These are phyloP conservation scores for Drosophila mulleri DNA, from an alignment of 2,888 invertebrate species.

Conservation along the genomic window DNA sequence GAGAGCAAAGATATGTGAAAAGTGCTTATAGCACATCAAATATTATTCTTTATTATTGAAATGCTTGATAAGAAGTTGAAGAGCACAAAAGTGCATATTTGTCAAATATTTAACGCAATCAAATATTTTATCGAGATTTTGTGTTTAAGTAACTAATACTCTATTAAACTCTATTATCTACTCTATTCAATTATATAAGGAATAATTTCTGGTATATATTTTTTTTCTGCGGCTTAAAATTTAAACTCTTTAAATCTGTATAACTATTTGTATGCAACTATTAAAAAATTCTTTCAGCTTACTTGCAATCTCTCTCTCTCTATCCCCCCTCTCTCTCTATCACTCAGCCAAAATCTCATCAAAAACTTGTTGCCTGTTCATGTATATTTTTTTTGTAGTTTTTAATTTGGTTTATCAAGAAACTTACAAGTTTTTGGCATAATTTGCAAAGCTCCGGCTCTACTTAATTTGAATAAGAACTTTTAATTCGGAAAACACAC, in stretches of 20 bases:
- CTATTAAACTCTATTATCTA: no score
- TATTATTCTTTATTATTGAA: background rate
- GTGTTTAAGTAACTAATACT: background rate
- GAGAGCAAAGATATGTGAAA: background rate
- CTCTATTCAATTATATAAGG: no score
- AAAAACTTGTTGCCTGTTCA: constrained; percentile 23
- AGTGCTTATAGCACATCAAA: background rate
- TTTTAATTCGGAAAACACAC: constrained; percentile 43
- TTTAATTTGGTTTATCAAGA: constrained; percentile 34
- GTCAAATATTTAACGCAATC: background rate
- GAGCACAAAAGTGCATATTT: background rate
- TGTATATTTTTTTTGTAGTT: constrained; percentile 15
- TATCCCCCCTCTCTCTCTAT: background rate
- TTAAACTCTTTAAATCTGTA: background rate
- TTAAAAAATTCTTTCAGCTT: background rate
- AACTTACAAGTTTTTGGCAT: constrained; percentile 39
- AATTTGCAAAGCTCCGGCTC: constrained; percentile 37
- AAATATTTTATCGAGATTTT: background rate
- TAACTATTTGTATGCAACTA: background rate
- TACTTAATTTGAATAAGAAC: constrained; percentile 65
- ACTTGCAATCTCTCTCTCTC: background rate
- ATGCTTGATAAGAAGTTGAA: background rate
- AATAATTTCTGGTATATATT: no score
- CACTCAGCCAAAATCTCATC: constrained; percentile 1
- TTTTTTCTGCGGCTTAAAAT: background rate